Evolutionary conservation across 2,797 vertebrate genomes (phyloP), one percentile per base, ranked within the genome.

Genomic region (Spheniscus humboldti): DNA sequence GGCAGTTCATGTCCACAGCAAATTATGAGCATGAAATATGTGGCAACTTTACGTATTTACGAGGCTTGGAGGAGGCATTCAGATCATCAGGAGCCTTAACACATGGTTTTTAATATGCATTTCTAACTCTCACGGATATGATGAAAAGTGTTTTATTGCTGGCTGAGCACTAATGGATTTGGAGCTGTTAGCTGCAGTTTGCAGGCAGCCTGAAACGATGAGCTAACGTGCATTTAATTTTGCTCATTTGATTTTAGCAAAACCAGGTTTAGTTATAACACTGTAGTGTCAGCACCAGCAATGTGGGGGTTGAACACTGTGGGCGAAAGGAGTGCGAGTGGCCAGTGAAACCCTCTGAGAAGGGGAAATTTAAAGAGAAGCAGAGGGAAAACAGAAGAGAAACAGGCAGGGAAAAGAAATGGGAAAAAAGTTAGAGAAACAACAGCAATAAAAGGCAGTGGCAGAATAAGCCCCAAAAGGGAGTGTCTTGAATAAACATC

Each of bases 101-200:
- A 85, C 80, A 45, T 13, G 74, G 17, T 6, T 85, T 90, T 92
- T 88, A 88, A 92, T 84, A 73, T 27, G 48, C 10, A 1, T 84
- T 94, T 94, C 76, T 86, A 86, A 15, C 66, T 84, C 74, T 93
- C 35, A 37, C 7, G 13, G 63, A 84, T 69, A 59, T 37, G 80
- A 88, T 85, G 59, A 92, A 69, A 89, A 94, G 77, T 56, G 71
- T 88, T 94, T 95, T 88, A 92, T 83, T 94, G 79, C 74, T 90
- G 83, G 67, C 79, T 95, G 91, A 92, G 50, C 67, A 73, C 63
- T 92, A 94, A 91, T 73, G 77, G 92, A 88, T 94, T 75, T 85
- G 71, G 45, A 95, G 77, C 71, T 79, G 71, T 45, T 71, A 94
- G 63, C 30, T 85, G 68, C 60, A 89, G 78, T 74, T 90, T 87